Percentiles rank a stretch among this genome's conserved stretches.
These are phyloP conservation scores for Eilema sororculum DNA, from an alignment of 2,888 invertebrate species.

Conservation along the genomic window DNA sequence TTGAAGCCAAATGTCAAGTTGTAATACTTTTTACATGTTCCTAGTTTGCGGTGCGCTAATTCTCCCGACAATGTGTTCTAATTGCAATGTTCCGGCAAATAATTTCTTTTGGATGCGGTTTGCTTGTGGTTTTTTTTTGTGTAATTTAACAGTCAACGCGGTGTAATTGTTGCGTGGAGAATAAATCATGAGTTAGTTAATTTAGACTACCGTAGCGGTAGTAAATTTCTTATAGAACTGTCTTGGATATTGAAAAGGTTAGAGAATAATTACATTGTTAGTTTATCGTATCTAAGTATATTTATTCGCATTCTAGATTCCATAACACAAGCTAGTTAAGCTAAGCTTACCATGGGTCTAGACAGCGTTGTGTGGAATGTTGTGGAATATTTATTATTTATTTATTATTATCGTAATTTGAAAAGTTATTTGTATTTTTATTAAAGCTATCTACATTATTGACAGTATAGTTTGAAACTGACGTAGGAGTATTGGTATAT, in stretches of 20 bases:
- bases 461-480: not conserved
- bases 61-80: constrained; percentile 76
- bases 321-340: too few species aligned
- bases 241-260: constrained; percentile 1
- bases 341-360: too few species aligned
- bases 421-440: not conserved
- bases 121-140: constrained; percentile 45
- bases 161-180: constrained; percentile 27
- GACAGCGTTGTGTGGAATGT: too few species aligned
- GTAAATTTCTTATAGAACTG: not conserved
- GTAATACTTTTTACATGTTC: constrained; percentile 48
- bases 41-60: constrained; percentile 50
- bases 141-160: constrained; percentile 51
- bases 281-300: too few species aligned
- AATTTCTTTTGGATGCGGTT: constrained; percentile 38
- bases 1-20: constrained; percentile 54
- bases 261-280: not conserved
- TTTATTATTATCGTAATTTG: too few species aligned
- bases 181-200: constrained; percentile 18
- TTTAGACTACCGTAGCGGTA: not conserved
- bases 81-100: constrained; percentile 52
- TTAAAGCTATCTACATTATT: not conserved
- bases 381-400: too few species aligned
- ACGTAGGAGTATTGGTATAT: not conserved
- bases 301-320: too few species aligned